phyloP scores from a whole-genome alignment of 2,888 invertebrate genomes.

The Scaptomyza parva region DNA sequence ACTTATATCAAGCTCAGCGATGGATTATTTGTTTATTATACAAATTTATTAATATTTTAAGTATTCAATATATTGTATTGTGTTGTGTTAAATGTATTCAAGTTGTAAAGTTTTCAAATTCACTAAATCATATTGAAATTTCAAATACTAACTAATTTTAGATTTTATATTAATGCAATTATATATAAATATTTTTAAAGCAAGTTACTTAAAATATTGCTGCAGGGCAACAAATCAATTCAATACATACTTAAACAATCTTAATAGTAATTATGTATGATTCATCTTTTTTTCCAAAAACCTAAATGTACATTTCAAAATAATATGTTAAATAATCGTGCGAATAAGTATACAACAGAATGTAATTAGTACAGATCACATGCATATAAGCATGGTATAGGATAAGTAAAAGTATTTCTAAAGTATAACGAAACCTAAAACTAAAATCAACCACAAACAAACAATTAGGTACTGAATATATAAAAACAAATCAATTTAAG shows the following conservation, averaged over 20 bases:
- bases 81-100: constrained; percentile 38
- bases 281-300: constrained; percentile 19
- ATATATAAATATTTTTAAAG: constrained; percentile 24
- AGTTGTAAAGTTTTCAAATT: constrained; percentile 20
- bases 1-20: constrained; percentile 5
- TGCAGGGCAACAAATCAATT: constrained; percentile 23
- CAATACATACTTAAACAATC: constrained; percentile 28
- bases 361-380: constrained; percentile 57
- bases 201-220: constrained; percentile 59
- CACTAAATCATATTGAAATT: constrained; percentile 18
- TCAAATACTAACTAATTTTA: constrained; percentile 13
- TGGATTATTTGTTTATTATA: constrained; percentile 7
- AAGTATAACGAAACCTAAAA: constrained; percentile 19
- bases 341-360: constrained; percentile 18
- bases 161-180: constrained; percentile 11
- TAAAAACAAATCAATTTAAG: constrained; percentile 41
- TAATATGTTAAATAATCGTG: constrained; percentile 11
- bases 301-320: constrained; percentile 22
- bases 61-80: constrained; percentile 25
- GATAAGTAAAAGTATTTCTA: constrained; percentile 44
- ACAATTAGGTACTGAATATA: constrained; percentile 40
- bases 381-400: constrained; percentile 29
- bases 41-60: constrained; percentile 5
- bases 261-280: constrained; percentile 15
- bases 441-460: constrained; percentile 22